A percentile compares a stretch with the other conserved stretches of the same genome.
phyloP scores from a whole-genome alignment of 2,888 invertebrate genomes.

The Eledone cirrhosa region DNA sequence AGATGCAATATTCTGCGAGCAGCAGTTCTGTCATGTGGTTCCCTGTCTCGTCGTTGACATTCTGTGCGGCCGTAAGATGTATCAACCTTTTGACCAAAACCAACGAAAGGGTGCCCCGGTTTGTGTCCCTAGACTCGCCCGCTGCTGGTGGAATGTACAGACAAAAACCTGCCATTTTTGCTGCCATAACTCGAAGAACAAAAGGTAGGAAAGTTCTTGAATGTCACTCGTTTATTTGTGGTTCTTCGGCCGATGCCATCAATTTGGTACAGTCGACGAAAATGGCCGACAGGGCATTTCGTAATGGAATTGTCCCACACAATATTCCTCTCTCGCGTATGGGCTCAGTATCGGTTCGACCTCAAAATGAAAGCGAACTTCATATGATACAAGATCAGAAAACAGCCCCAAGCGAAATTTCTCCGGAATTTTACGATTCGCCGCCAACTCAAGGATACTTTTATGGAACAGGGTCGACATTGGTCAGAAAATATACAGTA shows the following conservation, averaged over 20 bases:
- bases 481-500: conserved; percentile 57
- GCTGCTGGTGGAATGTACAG: conserved; percentile 47
- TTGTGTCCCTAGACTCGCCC: conserved; percentile 62
- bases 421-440: conserved; percentile 57
- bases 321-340: not conserved
- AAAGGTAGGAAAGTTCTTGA: conserved; percentile 63
- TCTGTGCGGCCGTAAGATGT: conserved; percentile 65
- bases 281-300: conserved; percentile 41
- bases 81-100: conserved; percentile 46
- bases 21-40: conserved; percentile 59
- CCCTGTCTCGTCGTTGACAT: conserved; percentile 61
- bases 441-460: conserved; percentile 60
- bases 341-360: not conserved
- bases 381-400: conserved; percentile 43
- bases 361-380: conserved; percentile 20
- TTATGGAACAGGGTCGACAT: conserved; percentile 54
- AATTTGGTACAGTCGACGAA: conserved; percentile 86
- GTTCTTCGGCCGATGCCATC: conserved; percentile 92
- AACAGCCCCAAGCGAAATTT: conserved; percentile 37
- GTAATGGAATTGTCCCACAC: conserved; percentile 33
- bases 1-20: conserved; percentile 82
- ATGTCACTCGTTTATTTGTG: conserved; percentile 64
- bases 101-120: conserved; percentile 48
- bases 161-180: conserved; percentile 63
- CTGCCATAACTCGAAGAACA: conserved; percentile 61